Conservation (phyloP, 2,888 invertebrate species). For the Invenusta paracnida region DNA sequence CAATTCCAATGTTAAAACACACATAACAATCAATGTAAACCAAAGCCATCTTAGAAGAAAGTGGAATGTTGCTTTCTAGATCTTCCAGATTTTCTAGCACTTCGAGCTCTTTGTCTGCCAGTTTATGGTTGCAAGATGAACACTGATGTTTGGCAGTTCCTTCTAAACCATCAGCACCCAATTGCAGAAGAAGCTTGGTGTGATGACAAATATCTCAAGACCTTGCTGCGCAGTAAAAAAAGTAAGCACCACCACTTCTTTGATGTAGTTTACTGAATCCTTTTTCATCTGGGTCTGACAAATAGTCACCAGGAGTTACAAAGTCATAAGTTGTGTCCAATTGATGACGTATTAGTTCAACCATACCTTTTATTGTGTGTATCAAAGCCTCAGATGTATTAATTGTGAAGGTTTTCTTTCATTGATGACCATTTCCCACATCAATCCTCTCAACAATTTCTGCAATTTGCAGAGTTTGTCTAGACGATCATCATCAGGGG, state of each 20-base stretch:
- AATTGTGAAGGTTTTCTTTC: constrained; percentile 19
- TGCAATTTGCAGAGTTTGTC: not conserved
- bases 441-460: not conserved
- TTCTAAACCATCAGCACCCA: constrained; percentile 24
- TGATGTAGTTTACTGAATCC: constrained; percentile 23
- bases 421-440: not conserved
- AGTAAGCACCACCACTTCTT: constrained; percentile 30
- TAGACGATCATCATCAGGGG: constrained; percentile 2
- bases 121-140: not conserved
- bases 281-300: constrained; percentile 10
- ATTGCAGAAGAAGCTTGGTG: constrained; percentile 27
- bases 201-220: not conserved
- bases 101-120: constrained; percentile 11
- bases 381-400: constrained; percentile 5
- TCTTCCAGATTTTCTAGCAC: constrained; percentile 17
- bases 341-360: constrained; percentile 16
- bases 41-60: constrained; percentile 25
- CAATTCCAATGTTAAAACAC: constrained; percentile 15
- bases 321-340: constrained; percentile 17
- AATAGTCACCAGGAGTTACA: constrained; percentile 4
- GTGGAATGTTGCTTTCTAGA: constrained; percentile 21
- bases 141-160: constrained; percentile 15
- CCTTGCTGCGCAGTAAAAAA: constrained; percentile 13
- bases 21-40: constrained; percentile 15
- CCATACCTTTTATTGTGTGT: constrained; percentile 1